Evolutionary conservation across 1,140 invertebrate species (phyloP).

Genomic region (Brachionus paranguensis): DNA sequence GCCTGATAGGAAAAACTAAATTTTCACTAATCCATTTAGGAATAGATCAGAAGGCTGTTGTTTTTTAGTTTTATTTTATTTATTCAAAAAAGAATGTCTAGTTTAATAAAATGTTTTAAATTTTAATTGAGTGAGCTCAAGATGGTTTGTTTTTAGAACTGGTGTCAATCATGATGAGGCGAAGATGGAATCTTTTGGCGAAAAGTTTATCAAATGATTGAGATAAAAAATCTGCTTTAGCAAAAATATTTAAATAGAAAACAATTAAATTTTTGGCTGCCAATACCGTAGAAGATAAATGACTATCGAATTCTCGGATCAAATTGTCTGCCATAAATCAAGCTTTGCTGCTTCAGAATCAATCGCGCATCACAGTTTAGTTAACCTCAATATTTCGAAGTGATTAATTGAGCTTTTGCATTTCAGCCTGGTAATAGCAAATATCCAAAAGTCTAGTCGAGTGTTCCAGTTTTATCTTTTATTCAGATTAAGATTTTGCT

Average conservation of each 20-base stretch:
- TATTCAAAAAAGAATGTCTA: too few relatives aligned
- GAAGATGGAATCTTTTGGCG: background rate
- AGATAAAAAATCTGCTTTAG: background rate
- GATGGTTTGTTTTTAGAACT: background rate
- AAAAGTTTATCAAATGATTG: background rate
- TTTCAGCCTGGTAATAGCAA: background rate
- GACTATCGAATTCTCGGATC: background rate
- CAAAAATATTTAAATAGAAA: background rate
- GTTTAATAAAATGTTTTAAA: background rate
- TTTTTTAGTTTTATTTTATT: background rate
- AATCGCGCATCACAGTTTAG: background rate
- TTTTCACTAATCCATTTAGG: background rate
- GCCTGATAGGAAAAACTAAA: background rate
- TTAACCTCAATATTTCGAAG: slow-evolving; percentile 9
- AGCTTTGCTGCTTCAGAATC: background rate
- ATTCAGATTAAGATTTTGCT: background rate
- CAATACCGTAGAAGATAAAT: background rate
- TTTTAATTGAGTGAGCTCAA: background rate
- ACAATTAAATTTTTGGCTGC: background rate
- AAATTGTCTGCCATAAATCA: slow-evolving; percentile 1
- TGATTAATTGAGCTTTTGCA: background rate
- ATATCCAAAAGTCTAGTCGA: background rate
- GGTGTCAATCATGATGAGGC: background rate
- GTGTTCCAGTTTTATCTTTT: slow-evolving; percentile 1
- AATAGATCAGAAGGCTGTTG: background rate